Base-by-base conservation (phyloP, 2,797 vertebrate species). In the Channa striata region DNA sequence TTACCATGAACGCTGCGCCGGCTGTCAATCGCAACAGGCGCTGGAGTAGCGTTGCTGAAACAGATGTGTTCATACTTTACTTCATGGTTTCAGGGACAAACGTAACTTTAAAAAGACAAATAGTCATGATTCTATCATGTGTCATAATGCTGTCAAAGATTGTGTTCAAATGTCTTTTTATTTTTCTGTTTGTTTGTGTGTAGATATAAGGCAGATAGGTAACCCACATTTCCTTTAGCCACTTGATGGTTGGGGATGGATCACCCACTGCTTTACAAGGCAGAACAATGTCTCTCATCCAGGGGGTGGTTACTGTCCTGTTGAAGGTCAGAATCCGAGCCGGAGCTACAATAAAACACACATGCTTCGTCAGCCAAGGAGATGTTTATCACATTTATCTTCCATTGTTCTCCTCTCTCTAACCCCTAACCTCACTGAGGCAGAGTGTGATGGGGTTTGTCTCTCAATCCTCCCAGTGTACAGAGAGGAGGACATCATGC, bases 141-240 rank as follows among this genome's bases (percentile, higher is more conserved):
- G 30, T n/a, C n/a, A 12, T 25, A 13, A 9, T n/a, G 40, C 33
- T 52, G 33, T 7, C 19, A 1, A 17, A 20, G 25, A 40, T 3
- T 1, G 25, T 30, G 25, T 30, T 30, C 4, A 30, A 30, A 30
- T 30, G 25, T 30, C 25, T 30, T 30, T 30, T 4, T 30, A n/a
- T n/a, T n/a, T n/a, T n/a, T n/a, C n/a, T n/a, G 6, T 30, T 30
- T 30, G 25, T 30, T 30, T 4, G 25, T 30, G 6, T 30, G 25
- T 30, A 33, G 48, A n/a, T 53, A 46, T 7, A 43, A 20, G 30
- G 40, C 40, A 36, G 40, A 54, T 23, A 13, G 16, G 10, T 17
- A n/a, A 83, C 90, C 96, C 95, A 99, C 98, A 96, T 98, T 91
- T 99, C 97, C 84, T 99, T 99, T 93, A 97, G 95, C 98, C 98